Percentiles rank a stretch among this genome's conserved stretches.
These are phyloP conservation scores for Lichenostomus cassidix DNA, from an alignment of 2,113 vertebrate genomes.

Conservation along the genomic window DNA sequence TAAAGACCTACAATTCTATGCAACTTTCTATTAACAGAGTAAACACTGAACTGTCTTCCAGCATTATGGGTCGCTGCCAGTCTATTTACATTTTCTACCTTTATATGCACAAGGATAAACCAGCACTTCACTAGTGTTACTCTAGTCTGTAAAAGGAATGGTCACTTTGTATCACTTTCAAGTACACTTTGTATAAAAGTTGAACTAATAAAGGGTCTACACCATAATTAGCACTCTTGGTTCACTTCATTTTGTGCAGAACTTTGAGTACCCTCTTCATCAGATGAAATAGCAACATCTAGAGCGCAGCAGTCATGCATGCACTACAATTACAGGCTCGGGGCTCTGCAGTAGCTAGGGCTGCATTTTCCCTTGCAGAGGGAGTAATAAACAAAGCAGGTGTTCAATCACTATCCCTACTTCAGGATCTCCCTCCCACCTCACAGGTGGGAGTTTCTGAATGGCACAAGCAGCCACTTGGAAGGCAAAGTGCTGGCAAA, in stretches of 20 bases:
- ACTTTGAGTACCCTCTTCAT: background rate
- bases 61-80: constrained; percentile 30
- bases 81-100: constrained; percentile 35
- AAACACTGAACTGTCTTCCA: constrained; percentile 38
- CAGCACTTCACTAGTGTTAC: background rate
- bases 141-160: background rate
- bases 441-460: background rate
- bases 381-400: background rate
- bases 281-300: background rate
- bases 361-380: background rate
- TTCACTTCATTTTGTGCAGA: background rate
- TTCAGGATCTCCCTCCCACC: background rate
- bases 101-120: constrained; percentile 2
- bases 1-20: constrained; percentile 51
- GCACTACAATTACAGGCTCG: rapidly evolving
- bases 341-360: no score
- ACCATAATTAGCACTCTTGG: rapidly evolving
- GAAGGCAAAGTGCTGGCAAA: background rate
- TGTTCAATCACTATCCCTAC: background rate
- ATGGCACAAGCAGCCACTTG: background rate
- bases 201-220: constrained; percentile 47
- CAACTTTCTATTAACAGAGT: constrained; percentile 48
- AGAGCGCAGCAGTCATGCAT: background rate
- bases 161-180: constrained; percentile 43
- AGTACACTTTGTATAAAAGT: constrained; percentile 44